Conservation (phyloP, 2,888 invertebrate species). For the Lapara coniferarum region DNA sequence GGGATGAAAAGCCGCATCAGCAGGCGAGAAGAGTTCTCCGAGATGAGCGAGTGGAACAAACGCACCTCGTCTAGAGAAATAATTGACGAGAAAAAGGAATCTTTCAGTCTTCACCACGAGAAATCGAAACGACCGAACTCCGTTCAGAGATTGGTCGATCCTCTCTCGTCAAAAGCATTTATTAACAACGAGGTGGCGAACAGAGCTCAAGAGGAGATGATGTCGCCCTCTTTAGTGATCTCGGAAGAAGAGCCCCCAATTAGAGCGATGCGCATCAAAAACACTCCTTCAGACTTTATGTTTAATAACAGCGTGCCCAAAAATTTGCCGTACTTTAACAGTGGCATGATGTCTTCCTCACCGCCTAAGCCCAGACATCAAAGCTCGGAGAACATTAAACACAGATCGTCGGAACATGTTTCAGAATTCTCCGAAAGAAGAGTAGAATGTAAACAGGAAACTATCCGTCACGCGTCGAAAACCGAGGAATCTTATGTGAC, state of each 20-base stretch:
- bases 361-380: constrained; percentile 74
- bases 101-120: constrained; percentile 66
- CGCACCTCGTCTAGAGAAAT: constrained; percentile 69
- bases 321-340: constrained; percentile 72
- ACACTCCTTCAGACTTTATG: constrained; percentile 63
- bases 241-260: constrained; percentile 68
- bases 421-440: constrained; percentile 66
- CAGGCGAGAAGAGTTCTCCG: constrained; percentile 69
- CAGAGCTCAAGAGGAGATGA: constrained; percentile 58
- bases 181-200: constrained; percentile 66
- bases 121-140: constrained; percentile 69
- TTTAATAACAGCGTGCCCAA: constrained; percentile 78
- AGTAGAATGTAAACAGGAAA: constrained; percentile 61
- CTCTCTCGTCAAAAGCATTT: constrained; percentile 73
- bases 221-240: constrained; percentile 58
- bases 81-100: constrained; percentile 66
- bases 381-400: constrained; percentile 74
- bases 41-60: constrained; percentile 63
- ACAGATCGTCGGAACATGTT: constrained; percentile 68
- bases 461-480: constrained; percentile 57
- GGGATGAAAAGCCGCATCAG: constrained; percentile 73
- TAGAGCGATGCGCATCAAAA: constrained; percentile 67
- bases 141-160: constrained; percentile 68
- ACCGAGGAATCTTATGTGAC: constrained; percentile 69
- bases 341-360: constrained; percentile 68